Percentiles rank a stretch among this genome's conserved stretches.
These are phyloP conservation scores for Chrysina gloriosa DNA, from an alignment of 2,888 invertebrate genomes.

Conservation along the genomic window DNA sequence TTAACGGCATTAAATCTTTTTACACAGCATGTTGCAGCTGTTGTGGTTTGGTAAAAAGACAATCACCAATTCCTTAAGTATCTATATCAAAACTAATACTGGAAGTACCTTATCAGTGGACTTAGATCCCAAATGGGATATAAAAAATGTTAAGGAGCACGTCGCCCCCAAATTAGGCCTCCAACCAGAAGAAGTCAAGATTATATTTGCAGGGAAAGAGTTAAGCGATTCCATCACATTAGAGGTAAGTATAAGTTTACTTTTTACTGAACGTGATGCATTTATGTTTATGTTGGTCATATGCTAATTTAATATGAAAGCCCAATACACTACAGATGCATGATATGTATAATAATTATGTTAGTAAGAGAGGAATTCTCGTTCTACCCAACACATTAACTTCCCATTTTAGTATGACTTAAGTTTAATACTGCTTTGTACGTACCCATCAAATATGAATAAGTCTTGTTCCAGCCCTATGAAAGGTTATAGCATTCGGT, in stretches of 20 bases:
- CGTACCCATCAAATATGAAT: too few relatives aligned
- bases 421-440: too few relatives aligned
- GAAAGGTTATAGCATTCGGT: slow-evolving; percentile 43
- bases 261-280: too few relatives aligned
- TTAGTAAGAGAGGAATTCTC: too few relatives aligned
- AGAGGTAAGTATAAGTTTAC: too few relatives aligned
- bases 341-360: too few relatives aligned
- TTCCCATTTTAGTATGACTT: too few relatives aligned
- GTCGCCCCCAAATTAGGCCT: slow-evolving; percentile 77
- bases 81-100: slow-evolving; percentile 77
- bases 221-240: slow-evolving; percentile 76
- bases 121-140: slow-evolving; percentile 80
- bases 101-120: slow-evolving; percentile 74
- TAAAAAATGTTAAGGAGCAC: slow-evolving; percentile 77
- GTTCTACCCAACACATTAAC: too few relatives aligned
- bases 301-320: too few relatives aligned
- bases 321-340: too few relatives aligned
- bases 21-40: slow-evolving; percentile 73
- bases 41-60: slow-evolving; percentile 72
- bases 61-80: slow-evolving; percentile 71
- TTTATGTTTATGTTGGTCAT: too few relatives aligned
- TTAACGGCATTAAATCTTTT: slow-evolving; percentile 69
- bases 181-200: slow-evolving; percentile 77
- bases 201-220: slow-evolving; percentile 84
- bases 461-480: too few relatives aligned